Conservation (phyloP, 1,140 invertebrate species). For the Kradibia gibbosae region DNA sequence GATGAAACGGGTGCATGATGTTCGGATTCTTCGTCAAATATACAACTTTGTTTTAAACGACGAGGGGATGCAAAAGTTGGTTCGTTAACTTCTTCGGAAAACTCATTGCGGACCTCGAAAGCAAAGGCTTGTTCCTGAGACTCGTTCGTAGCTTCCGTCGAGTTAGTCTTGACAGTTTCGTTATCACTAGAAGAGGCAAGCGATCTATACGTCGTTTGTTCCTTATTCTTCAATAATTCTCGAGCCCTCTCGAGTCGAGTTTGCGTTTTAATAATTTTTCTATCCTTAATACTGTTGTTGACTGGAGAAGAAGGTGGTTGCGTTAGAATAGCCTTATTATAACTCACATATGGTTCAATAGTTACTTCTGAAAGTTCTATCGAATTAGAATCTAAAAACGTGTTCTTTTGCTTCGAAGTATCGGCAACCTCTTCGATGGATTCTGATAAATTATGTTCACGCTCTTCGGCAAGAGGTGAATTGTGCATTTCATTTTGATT, state of each 20-base stretch:
- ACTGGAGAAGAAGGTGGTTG: background rate
- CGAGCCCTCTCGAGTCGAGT: slow-evolving; percentile 11
- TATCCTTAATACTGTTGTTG: background rate
- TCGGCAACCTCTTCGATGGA: background rate
- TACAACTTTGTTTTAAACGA: slow-evolving; percentile 10
- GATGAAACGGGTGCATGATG: slow-evolving; percentile 51
- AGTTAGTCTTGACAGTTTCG: background rate
- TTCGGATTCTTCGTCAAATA: slow-evolving; percentile 42
- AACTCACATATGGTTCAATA: slow-evolving; percentile 40
- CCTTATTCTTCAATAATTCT: slow-evolving; percentile 33
- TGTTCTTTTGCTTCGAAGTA: background rate
- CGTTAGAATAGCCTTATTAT: slow-evolving; percentile 17
- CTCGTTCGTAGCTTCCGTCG: background rate
- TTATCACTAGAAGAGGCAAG: background rate
- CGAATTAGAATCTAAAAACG: slow-evolving; percentile 30
- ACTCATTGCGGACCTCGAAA: background rate
- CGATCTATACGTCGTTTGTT: background rate
- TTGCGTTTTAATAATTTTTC: background rate
- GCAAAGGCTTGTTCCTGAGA: background rate
- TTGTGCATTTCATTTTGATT: slow-evolving; percentile 19
- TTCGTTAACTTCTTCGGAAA: background rate
- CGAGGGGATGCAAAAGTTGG: background rate
- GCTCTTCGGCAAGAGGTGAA: background rate
- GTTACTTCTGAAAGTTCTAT: slow-evolving; percentile 46
- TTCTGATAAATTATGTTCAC: background rate